A percentile compares a stretch with the other conserved stretches of the same genome.
phyloP scores from a whole-genome alignment of 2,797 vertebrate species.

The Myotis myotis region DNA sequence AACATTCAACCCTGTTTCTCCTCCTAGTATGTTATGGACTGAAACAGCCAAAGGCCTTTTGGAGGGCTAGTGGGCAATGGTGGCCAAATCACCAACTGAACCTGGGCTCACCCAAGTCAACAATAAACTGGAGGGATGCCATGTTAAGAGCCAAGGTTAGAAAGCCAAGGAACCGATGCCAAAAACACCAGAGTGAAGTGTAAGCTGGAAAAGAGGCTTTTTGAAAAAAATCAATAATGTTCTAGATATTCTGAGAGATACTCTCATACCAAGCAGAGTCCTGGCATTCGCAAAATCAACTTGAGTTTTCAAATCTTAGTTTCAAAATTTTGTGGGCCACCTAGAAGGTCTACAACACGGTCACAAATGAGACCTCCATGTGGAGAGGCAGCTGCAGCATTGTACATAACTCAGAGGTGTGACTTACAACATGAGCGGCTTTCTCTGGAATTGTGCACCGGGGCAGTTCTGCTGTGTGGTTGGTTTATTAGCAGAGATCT shows the following conservation, averaged over 20 bases:
- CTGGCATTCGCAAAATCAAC: not conserved
- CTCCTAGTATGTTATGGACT: not conserved
- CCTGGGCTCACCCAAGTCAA: not conserved
- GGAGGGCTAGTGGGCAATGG: not conserved
- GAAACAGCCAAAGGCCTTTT: not conserved
- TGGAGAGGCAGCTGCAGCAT: not conserved
- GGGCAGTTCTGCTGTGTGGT: fast-evolving
- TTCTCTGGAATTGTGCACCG: not conserved
- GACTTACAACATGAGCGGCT: fast-evolving
- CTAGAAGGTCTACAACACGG: not conserved
- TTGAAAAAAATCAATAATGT: not conserved
- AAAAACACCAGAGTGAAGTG: not conserved
- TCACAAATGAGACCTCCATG: not conserved
- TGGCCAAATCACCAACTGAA: not conserved
- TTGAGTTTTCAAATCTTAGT: not conserved
- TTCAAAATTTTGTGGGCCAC: not conserved
- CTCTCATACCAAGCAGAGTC: not conserved
- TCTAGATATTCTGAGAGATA: not conserved
- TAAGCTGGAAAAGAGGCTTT: not conserved
- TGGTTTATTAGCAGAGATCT: not conserved
- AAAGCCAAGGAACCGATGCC: not conserved
- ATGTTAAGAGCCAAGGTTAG: not conserved
- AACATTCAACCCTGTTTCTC: not conserved
- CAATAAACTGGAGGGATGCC: not conserved
- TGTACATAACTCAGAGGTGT: not conserved